Evolutionary conservation across 2,113 vertebrate genomes (phyloP), one percentile per base, ranked within the genome.

Genomic region (Thymallus thymallus): DNA sequence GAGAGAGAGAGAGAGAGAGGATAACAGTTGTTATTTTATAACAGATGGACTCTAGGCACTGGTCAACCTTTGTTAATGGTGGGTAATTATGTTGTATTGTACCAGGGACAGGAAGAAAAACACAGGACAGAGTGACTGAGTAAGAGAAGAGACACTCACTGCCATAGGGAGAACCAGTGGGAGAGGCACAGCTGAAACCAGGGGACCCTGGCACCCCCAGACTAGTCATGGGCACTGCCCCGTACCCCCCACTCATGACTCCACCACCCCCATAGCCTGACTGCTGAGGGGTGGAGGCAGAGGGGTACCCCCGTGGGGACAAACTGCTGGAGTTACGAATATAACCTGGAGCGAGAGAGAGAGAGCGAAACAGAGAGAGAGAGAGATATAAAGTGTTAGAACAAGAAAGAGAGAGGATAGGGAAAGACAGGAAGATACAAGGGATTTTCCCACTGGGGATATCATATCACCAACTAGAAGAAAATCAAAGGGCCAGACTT

Each of bases 301-400:
- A 98, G 0, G 96, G 95, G 90, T 99, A 99, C 2, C 97, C 97
- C 3, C 98, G 92, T 0, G 98, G 98, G 16, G 98, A 99, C 93
- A 98, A 93, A 91, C 96, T 98, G 94, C 96, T 98, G 20, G 96
- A 95, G 73, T 98, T 99, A 1, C 97, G 94, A 74, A 96, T 98
- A 81, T 99, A 99, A 62, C 97, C 98, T 99, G 82, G 6, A 56
- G 68, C 68, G 1, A 67, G 71, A 45, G 32, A 56, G 71, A 72
- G 80, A 51, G 0, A 72, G 80, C 46, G 0, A 10, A n/a, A 22
- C 66, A 0, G 29, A 30, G 12, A 6, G 56, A 60, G 3, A 41
- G 35, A 41, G 35, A 41, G 9, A 41, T 41, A 41, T 2, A 13
- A 0, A 48, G 10, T 22, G 68, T 82, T n/a, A 80, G 62, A 72